A percentile compares a stretch with the other conserved stretches of the same genome.
phyloP scores from a whole-genome alignment of 2,113 vertebrate genomes.

The Ondatra zibethicus region DNA sequence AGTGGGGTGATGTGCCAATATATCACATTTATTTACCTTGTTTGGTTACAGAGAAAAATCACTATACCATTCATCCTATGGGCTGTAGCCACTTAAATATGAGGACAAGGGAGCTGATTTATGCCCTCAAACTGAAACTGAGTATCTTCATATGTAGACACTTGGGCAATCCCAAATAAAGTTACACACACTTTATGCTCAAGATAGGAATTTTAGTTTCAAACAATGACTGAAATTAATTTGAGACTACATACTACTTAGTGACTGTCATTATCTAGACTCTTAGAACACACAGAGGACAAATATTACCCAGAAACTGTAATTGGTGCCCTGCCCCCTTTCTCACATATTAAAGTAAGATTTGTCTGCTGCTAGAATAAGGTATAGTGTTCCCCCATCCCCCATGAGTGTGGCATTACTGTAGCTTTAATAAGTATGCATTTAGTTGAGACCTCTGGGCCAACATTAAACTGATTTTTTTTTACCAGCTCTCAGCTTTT shows the following conservation, averaged over 20 bases:
- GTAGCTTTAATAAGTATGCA: neutral
- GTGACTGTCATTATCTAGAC: neutral
- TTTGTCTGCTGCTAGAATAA: neutral
- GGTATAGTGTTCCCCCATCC: accelerated
- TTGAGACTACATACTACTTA: neutral
- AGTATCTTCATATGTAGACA: slow-evolving; percentile 74
- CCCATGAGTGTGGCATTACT: neutral
- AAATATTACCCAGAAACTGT: slow-evolving; percentile 18
- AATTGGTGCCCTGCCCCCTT: neutral
- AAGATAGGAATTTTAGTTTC: slow-evolving; percentile 69
- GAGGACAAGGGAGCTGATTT: slow-evolving; percentile 81
- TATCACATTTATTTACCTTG: slow-evolving; percentile 92
- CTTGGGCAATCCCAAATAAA: slow-evolving; percentile 66
- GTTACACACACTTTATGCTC: slow-evolving; percentile 62
- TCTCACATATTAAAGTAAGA: neutral
- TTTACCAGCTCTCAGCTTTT: neutral
- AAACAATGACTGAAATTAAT: slow-evolving; percentile 58
- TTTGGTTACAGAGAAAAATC: slow-evolving; percentile 86
- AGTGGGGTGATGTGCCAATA: slow-evolving; percentile 88
- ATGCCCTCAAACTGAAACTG: slow-evolving; percentile 72
- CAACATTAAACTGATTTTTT: slow-evolving; percentile 25
- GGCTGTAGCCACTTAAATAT: slow-evolving; percentile 80
- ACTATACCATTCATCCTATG: slow-evolving; percentile 84
- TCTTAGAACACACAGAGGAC: slow-evolving; percentile 13
- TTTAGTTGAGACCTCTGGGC: slow-evolving; percentile 15